These are phyloP conservation scores for Cabera pusaria DNA, from an alignment of 2,888 invertebrate species.

Conservation along the genomic window DNA sequence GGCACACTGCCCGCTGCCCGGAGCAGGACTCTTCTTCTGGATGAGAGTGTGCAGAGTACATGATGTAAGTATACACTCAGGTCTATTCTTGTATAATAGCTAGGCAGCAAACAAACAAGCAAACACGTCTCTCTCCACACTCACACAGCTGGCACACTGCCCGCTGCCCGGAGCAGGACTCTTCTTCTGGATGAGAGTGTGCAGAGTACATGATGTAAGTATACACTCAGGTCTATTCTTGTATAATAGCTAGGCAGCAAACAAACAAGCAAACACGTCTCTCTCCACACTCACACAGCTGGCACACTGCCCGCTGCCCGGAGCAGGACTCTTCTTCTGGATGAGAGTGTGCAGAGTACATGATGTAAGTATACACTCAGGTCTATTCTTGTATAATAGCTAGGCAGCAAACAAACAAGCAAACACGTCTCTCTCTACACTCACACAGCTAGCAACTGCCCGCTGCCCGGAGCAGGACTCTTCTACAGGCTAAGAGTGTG, in stretches of 20 bases:
- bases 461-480: constrained; percentile 87
- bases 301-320: constrained; percentile 86
- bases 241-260: too few relatives aligned
- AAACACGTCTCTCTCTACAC: constrained; percentile 64
- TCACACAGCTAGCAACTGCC: constrained; percentile 86
- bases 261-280: too few relatives aligned
- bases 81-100: too few relatives aligned
- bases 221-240: constrained; percentile 89
- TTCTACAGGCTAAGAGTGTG: constrained; percentile 90
- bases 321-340: constrained; percentile 92
- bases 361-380: constrained; percentile 90
- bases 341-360: constrained; percentile 85
- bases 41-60: too few relatives aligned
- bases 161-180: constrained; percentile 87
- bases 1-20: too few relatives aligned
- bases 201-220: constrained; percentile 87
- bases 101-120: too few relatives aligned
- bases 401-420: too few relatives aligned
- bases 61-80: too few relatives aligned
- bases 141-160: constrained; percentile 86
- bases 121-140: constrained; percentile 64
- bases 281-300: constrained; percentile 76
- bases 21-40: too few relatives aligned
- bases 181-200: constrained; percentile 90
- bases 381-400: too few relatives aligned